Evolutionary conservation across 2,113 vertebrate genomes (phyloP).

Genomic region (Alligator mississippiensis): DNA sequence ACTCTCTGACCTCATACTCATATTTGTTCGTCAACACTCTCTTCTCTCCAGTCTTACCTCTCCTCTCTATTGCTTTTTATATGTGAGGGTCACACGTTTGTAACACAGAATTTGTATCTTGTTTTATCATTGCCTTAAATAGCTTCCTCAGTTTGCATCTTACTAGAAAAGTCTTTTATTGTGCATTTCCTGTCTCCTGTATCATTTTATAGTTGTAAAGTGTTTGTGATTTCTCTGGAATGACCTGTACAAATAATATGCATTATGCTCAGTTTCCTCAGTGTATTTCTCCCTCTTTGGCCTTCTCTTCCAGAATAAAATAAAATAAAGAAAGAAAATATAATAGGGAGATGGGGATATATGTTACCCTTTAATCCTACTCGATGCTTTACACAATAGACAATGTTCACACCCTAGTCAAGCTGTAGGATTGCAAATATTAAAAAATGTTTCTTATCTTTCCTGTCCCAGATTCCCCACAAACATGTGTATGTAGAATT

Average conservation of each 20-base stretch:
- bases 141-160: not conserved
- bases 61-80: not conserved
- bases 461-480: not conserved
- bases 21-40: not conserved
- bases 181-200: not conserved
- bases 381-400: not conserved
- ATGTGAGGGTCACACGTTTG: not conserved
- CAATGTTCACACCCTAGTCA: not conserved
- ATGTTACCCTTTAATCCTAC: no score
- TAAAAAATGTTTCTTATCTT: not conserved
- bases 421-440: not conserved
- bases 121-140: not conserved
- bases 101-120: not conserved
- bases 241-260: not conserved
- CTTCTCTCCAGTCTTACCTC: not conserved
- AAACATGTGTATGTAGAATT: not conserved
- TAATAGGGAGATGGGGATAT: no score
- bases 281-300: no score
- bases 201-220: not conserved
- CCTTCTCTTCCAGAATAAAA: not conserved
- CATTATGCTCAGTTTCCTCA: not conserved
- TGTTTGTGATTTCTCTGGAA: not conserved
- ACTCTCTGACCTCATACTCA: not conserved
- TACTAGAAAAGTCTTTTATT: not conserved
- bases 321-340: not conserved